Conservation (phyloP, 1,140 invertebrate genomes). For the Gonioctena quinquepunctata region DNA sequence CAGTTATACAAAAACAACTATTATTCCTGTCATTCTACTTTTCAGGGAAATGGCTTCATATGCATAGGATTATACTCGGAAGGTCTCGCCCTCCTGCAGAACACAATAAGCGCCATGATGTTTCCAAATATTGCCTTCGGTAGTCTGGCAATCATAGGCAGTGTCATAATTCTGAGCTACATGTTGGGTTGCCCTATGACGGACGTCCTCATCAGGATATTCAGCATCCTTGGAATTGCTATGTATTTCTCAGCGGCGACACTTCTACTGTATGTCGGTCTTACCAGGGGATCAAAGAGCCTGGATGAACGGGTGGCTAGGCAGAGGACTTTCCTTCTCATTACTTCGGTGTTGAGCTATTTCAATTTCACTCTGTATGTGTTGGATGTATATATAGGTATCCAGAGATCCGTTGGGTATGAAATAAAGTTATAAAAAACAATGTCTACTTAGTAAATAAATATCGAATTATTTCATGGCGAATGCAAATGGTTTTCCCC, state of each 20-base stretch:
- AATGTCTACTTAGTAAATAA: no score
- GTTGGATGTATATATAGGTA: conserved; percentile 29
- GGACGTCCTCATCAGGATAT: conserved; percentile 32
- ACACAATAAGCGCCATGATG: conserved; percentile 16
- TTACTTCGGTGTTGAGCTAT: conserved; percentile 23
- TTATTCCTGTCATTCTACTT: conserved; percentile 1
- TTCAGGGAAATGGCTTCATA: conserved; percentile 27
- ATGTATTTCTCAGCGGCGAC: conserved; percentile 34
- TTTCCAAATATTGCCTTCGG: conserved; percentile 38
- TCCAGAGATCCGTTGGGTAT: conserved; percentile 21
- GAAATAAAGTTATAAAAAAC: conserved; percentile 1
- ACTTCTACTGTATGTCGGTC: conserved; percentile 12
- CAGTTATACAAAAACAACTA: not conserved
- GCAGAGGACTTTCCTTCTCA: conserved; percentile 18
- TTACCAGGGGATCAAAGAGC: not conserved
- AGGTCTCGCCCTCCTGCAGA: conserved; percentile 8
- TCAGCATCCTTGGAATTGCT: conserved; percentile 28
- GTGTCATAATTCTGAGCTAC: conserved; percentile 35
- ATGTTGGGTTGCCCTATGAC: conserved; percentile 33
- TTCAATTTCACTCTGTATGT: conserved; percentile 30
- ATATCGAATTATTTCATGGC: no score
- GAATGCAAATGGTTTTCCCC: no score
- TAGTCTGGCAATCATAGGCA: conserved; percentile 38
- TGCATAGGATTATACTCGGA: conserved; percentile 33
- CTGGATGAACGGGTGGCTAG: not conserved